Evolutionary conservation across 2,888 invertebrate species (phyloP).

Genomic region (Nemapogon koenigi): DNA sequence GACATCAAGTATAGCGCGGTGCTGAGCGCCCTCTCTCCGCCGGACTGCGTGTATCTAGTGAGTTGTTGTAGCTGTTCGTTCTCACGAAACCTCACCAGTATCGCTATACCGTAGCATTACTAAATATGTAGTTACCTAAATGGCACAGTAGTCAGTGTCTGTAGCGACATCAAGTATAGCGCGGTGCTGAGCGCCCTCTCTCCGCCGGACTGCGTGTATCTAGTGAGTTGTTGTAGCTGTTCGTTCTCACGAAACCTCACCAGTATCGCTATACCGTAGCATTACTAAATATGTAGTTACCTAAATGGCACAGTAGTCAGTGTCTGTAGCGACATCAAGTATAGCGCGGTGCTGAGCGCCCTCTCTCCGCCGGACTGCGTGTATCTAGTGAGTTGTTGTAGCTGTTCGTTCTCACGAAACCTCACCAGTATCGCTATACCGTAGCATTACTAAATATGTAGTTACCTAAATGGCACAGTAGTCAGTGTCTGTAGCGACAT

Average conservation of each 20-base stretch:
- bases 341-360: not conserved
- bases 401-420: too few species aligned
- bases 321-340: not conserved
- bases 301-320: not conserved
- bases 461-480: not conserved
- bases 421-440: too few species aligned
- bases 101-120: too few species aligned
- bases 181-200: not conserved
- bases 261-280: too few species aligned
- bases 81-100: too few species aligned
- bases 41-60: not conserved
- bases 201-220: too few species aligned
- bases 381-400: too few species aligned
- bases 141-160: not conserved
- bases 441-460: too few species aligned
- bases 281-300: not conserved
- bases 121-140: not conserved
- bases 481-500: not conserved
- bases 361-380: too few species aligned
- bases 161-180: not conserved
- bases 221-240: too few species aligned
- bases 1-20: not conserved
- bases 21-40: not conserved
- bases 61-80: too few species aligned
- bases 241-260: too few species aligned